Evolutionary conservation across 2,797 vertebrate genomes (phyloP).

Genomic region (Sebastolobus altivelis): DNA sequence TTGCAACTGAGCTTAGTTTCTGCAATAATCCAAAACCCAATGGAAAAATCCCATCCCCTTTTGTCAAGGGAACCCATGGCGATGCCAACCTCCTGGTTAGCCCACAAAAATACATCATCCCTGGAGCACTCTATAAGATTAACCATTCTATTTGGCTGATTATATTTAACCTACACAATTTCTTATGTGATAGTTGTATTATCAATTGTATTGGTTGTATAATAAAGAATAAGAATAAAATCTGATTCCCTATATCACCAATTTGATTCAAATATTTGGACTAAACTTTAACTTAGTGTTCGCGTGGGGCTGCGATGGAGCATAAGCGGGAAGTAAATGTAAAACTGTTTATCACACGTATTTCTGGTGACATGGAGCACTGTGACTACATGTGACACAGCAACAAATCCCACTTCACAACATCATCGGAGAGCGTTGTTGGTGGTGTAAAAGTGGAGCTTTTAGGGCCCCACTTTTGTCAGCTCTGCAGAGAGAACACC

Average conservation of each 20-base stretch:
- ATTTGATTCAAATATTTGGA: background rate
- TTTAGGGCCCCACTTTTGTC: conserved; percentile 49
- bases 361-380: conserved; percentile 17
- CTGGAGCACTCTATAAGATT: background rate
- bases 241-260: background rate
- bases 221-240: no score
- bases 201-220: background rate
- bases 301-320: background rate
- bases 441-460: conserved; percentile 49
- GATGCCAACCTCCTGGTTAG: no score
- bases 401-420: conserved; percentile 19
- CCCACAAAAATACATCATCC: no score
- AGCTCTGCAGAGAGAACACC: background rate
- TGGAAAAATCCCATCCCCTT: no score
- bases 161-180: background rate
- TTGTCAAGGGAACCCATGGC: no score
- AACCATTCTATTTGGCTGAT: background rate
- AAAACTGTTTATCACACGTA: conserved; percentile 2
- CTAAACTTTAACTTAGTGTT: background rate
- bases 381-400: conserved; percentile 9
- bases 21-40: no score
- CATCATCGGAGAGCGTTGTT: conserved; percentile 26
- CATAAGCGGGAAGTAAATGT: background rate
- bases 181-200: background rate
- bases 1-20: no score